These are phyloP conservation scores for Alouatta palliata DNA, from an alignment of 2,113 vertebrate genomes.

Conservation along the genomic window DNA sequence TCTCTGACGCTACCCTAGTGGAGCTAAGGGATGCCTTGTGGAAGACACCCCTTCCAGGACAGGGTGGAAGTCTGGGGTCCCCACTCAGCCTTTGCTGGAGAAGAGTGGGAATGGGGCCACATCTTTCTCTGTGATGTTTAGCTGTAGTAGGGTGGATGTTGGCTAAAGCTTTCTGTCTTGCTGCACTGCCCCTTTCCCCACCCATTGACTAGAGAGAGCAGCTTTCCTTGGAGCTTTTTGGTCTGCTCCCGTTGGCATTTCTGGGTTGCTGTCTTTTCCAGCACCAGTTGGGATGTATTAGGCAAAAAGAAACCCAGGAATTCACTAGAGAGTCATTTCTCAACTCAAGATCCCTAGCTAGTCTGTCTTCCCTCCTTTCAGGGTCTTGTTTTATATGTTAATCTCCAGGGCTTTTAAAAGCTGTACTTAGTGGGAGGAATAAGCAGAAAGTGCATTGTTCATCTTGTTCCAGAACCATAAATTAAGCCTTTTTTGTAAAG, in stretches of 20 bases:
- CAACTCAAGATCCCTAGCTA: no score
- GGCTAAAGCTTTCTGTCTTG: neutral
- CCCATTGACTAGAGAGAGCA: neutral
- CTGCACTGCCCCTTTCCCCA: neutral
- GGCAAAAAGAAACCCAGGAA: neutral
- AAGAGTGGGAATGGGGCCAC: neutral
- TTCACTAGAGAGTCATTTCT: neutral
- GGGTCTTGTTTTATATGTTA: neutral
- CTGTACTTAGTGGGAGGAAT: neutral
- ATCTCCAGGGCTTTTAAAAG: neutral
- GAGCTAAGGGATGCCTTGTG: neutral
- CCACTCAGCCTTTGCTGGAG: neutral
- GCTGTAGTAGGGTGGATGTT: neutral
- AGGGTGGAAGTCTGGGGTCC: neutral
- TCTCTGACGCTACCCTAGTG: neutral
- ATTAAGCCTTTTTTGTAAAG: neutral
- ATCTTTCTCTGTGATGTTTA: neutral
- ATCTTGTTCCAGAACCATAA: neutral
- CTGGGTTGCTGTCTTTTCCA: neutral
- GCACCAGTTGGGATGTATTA: neutral
- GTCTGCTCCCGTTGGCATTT: neutral
- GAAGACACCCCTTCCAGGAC: neutral
- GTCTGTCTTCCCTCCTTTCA: neutral
- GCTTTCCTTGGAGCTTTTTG: neutral
- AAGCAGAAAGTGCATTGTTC: neutral